A percentile compares a stretch with the other conserved stretches of the same genome.
These are phyloP conservation scores for Ryuthela nishihirai DNA, from an alignment of 2,888 invertebrate species.

Conservation along the genomic window DNA sequence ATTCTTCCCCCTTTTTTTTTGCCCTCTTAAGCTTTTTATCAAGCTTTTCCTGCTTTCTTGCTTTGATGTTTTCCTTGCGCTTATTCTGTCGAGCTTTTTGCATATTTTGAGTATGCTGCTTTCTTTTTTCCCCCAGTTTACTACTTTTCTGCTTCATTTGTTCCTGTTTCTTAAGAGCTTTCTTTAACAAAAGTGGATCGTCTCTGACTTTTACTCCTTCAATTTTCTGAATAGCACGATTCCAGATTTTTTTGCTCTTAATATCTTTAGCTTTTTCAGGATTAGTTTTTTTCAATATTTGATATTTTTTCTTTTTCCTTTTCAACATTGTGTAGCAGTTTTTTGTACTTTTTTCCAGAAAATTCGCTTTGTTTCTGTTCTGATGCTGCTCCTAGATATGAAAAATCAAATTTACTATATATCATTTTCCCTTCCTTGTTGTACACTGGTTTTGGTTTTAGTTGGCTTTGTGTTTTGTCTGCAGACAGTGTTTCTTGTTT, in stretches of 20 bases:
- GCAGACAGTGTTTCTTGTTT: too few species aligned
- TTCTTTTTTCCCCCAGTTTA: slow-evolving; percentile 78
- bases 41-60: slow-evolving; percentile 77
- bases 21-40: slow-evolving; percentile 58
- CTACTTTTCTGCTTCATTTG: slow-evolving; percentile 74
- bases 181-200: slow-evolving; percentile 77
- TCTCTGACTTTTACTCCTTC: slow-evolving; percentile 90
- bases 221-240: slow-evolving; percentile 77
- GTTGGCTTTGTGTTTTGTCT: too few species aligned
- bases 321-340: slow-evolving; percentile 71
- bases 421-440: slow-evolving; percentile 83
- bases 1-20: slow-evolving; percentile 40
- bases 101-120: slow-evolving; percentile 66
- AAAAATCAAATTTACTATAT: slow-evolving; percentile 86
- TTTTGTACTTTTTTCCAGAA: slow-evolving; percentile 65
- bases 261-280: slow-evolving; percentile 67
- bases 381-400: slow-evolving; percentile 55
- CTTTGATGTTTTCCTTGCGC: slow-evolving; percentile 73
- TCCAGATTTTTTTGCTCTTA: slow-evolving; percentile 80
- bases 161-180: slow-evolving; percentile 75
- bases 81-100: slow-evolving; percentile 76
- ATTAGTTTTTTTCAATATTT: slow-evolving; percentile 66
- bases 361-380: slow-evolving; percentile 57
- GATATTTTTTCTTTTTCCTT: slow-evolving; percentile 70
- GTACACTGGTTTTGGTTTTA: slow-evolving; percentile 64